These are phyloP conservation scores for Pseudomyrmex pallidus DNA, from an alignment of 1,140 invertebrate genomes.

Conservation along the genomic window DNA sequence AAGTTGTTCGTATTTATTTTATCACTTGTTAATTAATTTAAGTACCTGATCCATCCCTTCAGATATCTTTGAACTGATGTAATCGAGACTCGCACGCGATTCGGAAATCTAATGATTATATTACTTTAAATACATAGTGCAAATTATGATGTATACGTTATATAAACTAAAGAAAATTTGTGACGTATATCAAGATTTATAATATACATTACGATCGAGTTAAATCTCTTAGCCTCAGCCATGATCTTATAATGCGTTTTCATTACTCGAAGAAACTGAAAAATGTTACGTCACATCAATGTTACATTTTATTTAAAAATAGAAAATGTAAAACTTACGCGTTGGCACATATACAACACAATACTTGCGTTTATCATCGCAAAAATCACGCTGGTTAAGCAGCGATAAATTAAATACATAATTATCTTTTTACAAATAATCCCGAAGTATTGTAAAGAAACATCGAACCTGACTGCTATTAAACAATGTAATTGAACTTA, in stretches of 20 bases:
- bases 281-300: slow-evolving; percentile 11
- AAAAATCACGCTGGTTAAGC: slow-evolving; percentile 75
- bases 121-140: not conserved
- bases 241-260: slow-evolving; percentile 74
- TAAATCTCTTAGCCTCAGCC: slow-evolving; percentile 74
- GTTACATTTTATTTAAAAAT: slow-evolving; percentile 1
- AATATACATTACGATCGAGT: slow-evolving; percentile 71
- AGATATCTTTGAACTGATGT: slow-evolving; percentile 71
- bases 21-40: slow-evolving; percentile 34
- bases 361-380: slow-evolving; percentile 70
- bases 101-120: slow-evolving; percentile 45
- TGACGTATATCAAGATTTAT: not conserved
- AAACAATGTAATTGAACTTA: not conserved
- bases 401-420: slow-evolving; percentile 72
- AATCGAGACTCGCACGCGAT: slow-evolving; percentile 74
- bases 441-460: too few species aligned
- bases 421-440: not conserved
- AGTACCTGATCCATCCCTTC: slow-evolving; percentile 76
- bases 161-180: not conserved
- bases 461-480: not conserved
- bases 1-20: too few species aligned
- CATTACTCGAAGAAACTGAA: slow-evolving; percentile 76
- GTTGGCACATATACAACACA: slow-evolving; percentile 72
- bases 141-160: not conserved
- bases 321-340: slow-evolving; percentile 70